Conservation (phyloP, 2,797 vertebrate species). For the Acanthopagrus latus region DNA sequence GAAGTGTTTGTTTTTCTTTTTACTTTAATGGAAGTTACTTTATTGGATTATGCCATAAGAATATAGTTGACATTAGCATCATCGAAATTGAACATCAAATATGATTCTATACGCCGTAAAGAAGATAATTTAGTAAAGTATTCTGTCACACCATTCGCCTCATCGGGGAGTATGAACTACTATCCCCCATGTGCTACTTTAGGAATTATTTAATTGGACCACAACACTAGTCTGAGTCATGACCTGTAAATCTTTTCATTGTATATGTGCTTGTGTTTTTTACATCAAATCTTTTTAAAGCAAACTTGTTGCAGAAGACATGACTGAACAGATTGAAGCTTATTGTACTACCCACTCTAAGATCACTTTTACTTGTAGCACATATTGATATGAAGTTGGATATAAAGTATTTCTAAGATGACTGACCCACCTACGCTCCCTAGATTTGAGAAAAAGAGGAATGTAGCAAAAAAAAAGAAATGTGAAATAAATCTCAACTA, state of each 20-base stretch:
- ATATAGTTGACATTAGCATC: conserved; percentile 62
- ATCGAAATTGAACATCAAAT: conserved; percentile 57
- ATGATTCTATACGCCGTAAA: conserved; percentile 56
- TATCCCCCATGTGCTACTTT: conserved; percentile 50
- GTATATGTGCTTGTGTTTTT: conserved; percentile 80
- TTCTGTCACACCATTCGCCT: conserved; percentile 68
- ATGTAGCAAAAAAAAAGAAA: conserved; percentile 79
- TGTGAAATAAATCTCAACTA: conserved; percentile 80
- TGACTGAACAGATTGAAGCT: conserved; percentile 81
- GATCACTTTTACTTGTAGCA: conserved; percentile 77
- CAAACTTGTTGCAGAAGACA: conserved; percentile 76
- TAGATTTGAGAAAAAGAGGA: conserved; percentile 80
- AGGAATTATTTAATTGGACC: conserved; percentile 71
- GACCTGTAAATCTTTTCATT: conserved; percentile 77
- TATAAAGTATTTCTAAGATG: conserved; percentile 79
- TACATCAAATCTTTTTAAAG: conserved; percentile 80
- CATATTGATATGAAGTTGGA: conserved; percentile 78
- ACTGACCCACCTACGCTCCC: conserved; percentile 77
- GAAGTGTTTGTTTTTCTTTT: conserved; percentile 68
- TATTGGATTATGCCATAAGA: conserved; percentile 63
- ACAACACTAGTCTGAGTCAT: conserved; percentile 65
- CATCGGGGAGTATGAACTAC: conserved; percentile 54
- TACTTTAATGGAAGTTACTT: conserved; percentile 70
- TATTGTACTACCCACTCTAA: conserved; percentile 75
- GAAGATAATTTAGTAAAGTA: conserved; percentile 69